Base-by-base conservation (phyloP, 2,888 invertebrate genomes). In the Cantharis lateralis region DNA sequence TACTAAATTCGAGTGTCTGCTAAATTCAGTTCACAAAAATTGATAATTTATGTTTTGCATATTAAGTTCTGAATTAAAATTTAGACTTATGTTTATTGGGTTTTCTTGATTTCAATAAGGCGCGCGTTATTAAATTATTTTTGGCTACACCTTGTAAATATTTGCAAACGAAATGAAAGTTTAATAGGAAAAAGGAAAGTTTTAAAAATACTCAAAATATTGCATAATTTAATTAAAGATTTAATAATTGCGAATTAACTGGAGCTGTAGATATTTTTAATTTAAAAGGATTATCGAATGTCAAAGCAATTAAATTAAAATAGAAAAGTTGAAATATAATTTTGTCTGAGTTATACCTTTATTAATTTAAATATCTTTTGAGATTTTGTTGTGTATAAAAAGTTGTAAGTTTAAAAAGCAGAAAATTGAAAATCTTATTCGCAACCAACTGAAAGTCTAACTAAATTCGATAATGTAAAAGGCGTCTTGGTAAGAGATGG, bases 391-490 rank as follows among this genome's bases (percentile, higher is more conserved):
- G 24, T 66, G n/a, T 10, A 66, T 66, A 66, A 66, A 63, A 66
- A 66, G 64, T 66, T 20, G 64, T 13, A 66, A 66, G 64, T 66
- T 66, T 66, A 66, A 66, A 66, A 24, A 66, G 64, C 64, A 66
- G 64, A 66, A 66, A 66, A 66, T 66, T 66, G 64, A 66, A 66
- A 66, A 66, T 66, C 20, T 24, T 73, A 61, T 24, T 28, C 20
- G 1, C n/a, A 62, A 68, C 24, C 62, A 20, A 16, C 64, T 32
- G 72, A 69, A 76, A 64, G 64, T 64, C 13, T 13, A 64, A 64
- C 11, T 66, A 66, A 76, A 70, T 72, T 76, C 72, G 62, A 70
- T 76, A 76, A 76, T 76, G 48, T 48, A 48, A 48, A 61, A 32
- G 48, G 28, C 66, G 64, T 70, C 69, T 71, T 26, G 15, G 48